Conservation (phyloP, 2,797 vertebrate species). For the Sphaeramia orbicularis region DNA sequence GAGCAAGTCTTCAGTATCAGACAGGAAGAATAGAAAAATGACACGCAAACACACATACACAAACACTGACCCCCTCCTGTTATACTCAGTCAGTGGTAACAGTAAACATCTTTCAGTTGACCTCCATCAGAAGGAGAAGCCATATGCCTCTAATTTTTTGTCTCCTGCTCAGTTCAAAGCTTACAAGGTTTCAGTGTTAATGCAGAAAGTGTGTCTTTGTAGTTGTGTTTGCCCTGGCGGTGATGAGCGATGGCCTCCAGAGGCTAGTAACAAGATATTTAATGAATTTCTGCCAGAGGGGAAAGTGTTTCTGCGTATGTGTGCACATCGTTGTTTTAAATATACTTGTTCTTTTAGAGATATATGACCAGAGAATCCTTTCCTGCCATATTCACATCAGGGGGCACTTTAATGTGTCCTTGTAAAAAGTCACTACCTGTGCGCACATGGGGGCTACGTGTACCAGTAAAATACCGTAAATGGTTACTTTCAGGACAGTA, state of each 20-base stretch:
- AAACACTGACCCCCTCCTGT: slow-evolving; percentile 16
- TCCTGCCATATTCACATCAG: slow-evolving; percentile 51
- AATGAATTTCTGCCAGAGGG: slow-evolving; percentile 62
- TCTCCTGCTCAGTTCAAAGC: slow-evolving; percentile 62
- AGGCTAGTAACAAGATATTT: slow-evolving; percentile 66
- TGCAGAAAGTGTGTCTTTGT: slow-evolving; percentile 62
- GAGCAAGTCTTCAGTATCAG: slow-evolving; percentile 53
- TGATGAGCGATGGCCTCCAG: slow-evolving; percentile 54
- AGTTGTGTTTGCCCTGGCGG: slow-evolving; percentile 62
- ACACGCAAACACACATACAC: slow-evolving; percentile 36
- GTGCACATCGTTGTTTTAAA: slow-evolving; percentile 6
- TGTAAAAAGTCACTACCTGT: slow-evolving; percentile 74
- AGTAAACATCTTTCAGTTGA: slow-evolving; percentile 40
- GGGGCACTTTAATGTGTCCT: slow-evolving; percentile 64
- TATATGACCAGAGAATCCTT: slow-evolving; percentile 53
- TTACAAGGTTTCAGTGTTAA: slow-evolving; percentile 40
- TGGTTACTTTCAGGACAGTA: slow-evolving; percentile 62
- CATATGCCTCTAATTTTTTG: slow-evolving; percentile 24
- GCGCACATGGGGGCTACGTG: slow-evolving; percentile 63
- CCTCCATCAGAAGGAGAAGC: slow-evolving; percentile 26
- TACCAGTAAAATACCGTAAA: slow-evolving; percentile 69
- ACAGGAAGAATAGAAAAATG: slow-evolving; percentile 30
- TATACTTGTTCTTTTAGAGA: slow-evolving; percentile 33
- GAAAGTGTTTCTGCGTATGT: slow-evolving; percentile 9
- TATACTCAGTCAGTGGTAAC: slow-evolving; percentile 14